These are phyloP conservation scores for Periphyllus acericola DNA, from an alignment of 2,888 invertebrate genomes.

Conservation along the genomic window DNA sequence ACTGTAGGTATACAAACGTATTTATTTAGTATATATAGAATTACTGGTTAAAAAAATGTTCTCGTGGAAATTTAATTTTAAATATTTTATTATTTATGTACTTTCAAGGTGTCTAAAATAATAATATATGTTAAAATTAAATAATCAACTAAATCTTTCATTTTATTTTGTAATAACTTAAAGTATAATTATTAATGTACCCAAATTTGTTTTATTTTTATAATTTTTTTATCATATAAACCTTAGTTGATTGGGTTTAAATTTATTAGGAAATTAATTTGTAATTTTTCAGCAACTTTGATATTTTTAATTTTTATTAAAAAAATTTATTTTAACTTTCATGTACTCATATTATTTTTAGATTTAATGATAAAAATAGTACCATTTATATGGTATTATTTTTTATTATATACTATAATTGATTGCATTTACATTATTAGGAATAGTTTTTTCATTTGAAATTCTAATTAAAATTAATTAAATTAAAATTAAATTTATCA, in stretches of 20 bases:
- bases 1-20: neutral
- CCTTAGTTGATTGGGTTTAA: neutral
- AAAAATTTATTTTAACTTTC: neutral
- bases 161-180: neutral
- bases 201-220: neutral
- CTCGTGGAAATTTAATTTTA: too few relatives aligned
- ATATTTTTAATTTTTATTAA: neutral
- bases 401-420: neutral
- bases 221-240: too few relatives aligned
- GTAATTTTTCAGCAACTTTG: neutral
- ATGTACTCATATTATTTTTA: neutral
- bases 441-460: neutral
- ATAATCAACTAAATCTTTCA: neutral
- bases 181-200: neutral
- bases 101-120: neutral
- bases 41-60: too few relatives aligned
- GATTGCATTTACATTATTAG: slow-evolving; percentile 16
- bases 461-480: neutral
- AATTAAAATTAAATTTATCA: slow-evolving; percentile 8
- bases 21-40: neutral
- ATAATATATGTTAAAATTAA: neutral
- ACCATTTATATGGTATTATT: neutral
- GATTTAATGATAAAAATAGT: neutral
- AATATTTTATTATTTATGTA: neutral
- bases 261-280: neutral